Evolutionary conservation across 1,140 invertebrate species (phyloP), one percentile per base, ranked within the genome.

Genomic region (Popillia japonica): DNA sequence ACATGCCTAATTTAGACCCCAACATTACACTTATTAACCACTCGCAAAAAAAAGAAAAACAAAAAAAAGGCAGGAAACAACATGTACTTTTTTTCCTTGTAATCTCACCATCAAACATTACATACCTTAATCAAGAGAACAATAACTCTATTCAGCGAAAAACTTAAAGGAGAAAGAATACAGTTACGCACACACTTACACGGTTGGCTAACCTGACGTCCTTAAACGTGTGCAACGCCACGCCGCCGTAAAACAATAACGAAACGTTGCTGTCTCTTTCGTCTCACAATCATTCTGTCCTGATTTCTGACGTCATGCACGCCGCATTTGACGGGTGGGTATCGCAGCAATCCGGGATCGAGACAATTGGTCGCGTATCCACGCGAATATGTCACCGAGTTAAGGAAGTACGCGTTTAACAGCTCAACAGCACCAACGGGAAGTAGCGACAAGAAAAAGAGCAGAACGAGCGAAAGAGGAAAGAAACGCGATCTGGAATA

Each of bases 191-290:
- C 17, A 17, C 14, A 55, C 48, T 55, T 55, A 55, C 14, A 55
- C 48, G 48, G 48, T 55, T 55, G 14, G 48, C 48, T 55, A 17
- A 14, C 48, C 48, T 55, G 17, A 55, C 48, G 48, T 55, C 48
- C 48, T 55, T 17, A 55, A 55, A 55, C 27, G 17, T 17, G 48
- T 55, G 48, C 48, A 55, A 55, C 14, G n/a, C 48, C 48, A 55
- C 48, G 17, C 48, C 48, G 17, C 48, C 48, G 48, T 55, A 55
- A 55, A n/a, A 55, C 48, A 55, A 55, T 55, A 55, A 55, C 48
- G 48, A 55, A 55, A 55, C 48, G 14, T 34, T 34, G 27, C 48
- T n/a, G 48, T 55, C 44, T 48, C 44, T 0, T n/a, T 14, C n/a
- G 3, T 3, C 44, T 10, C 6, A 14, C n/a, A n/a, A n/a, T 17